These are phyloP conservation scores for Potorous gilbertii DNA, from an alignment of 2,797 vertebrate species.

Conservation along the genomic window DNA sequence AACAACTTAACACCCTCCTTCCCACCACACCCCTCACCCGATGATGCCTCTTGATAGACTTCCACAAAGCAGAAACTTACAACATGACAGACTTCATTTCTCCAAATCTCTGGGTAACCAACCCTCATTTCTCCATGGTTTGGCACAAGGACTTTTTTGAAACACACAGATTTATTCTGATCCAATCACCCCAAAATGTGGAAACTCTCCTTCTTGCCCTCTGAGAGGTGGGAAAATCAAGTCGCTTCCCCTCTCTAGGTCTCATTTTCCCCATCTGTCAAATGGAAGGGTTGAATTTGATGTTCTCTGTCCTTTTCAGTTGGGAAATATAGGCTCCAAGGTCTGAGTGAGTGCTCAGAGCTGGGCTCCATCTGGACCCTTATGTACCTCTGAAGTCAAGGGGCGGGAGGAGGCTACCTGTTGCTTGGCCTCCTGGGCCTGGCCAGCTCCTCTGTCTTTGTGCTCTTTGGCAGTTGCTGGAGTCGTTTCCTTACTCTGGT, in stretches of 20 bases:
- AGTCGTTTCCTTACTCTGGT: not conserved
- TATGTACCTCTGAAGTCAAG: not conserved
- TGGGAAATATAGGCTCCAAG: constrained; percentile 8
- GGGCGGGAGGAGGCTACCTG: not conserved
- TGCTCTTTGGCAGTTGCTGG: constrained; percentile 26
- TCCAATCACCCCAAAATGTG: not conserved
- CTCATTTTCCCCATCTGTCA: constrained; percentile 22
- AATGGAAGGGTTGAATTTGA: constrained; percentile 10
- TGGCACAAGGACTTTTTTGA: not conserved
- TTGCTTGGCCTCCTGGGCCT: not conserved
- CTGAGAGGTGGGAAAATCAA: constrained; percentile 5
- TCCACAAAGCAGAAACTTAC: not conserved
- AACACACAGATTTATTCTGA: not conserved
- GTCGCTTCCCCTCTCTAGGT: constrained; percentile 14
- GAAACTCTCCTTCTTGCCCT: constrained; percentile 20
- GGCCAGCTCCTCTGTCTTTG: constrained; percentile 12
- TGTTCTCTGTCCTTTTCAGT: not conserved
- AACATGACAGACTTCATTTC: not conserved
- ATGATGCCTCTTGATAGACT: not conserved
- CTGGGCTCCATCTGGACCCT: not conserved
- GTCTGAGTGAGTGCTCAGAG: not conserved
- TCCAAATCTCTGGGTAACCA: not conserved
- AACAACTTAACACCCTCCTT: not conserved
- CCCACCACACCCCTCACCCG: not conserved
- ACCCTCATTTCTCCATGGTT: not conserved